Evolutionary conservation across 92 coral and sea anemone species (phyloP).

Genomic region (Parazoanthus darwini): DNA sequence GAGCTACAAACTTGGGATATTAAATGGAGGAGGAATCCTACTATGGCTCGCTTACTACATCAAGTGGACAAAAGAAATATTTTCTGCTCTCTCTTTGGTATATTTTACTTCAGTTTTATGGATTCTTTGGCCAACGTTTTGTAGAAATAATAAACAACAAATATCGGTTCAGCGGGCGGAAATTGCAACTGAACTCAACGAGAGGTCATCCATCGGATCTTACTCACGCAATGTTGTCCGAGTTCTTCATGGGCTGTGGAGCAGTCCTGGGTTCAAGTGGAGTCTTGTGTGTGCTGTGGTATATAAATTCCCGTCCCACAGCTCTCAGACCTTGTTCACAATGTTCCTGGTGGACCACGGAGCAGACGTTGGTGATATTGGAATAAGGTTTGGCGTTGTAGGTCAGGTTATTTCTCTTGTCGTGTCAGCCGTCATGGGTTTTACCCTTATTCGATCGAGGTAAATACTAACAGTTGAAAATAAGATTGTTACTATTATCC

Average conservation of each 20-base stretch:
- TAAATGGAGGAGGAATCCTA: slow-evolving; percentile 81
- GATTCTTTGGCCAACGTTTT: not conserved
- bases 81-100: slow-evolving; percentile 38
- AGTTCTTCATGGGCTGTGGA: slow-evolving; percentile 12
- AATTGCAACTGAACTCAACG: not conserved
- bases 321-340: slow-evolving; percentile 77
- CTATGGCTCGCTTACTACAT: slow-evolving; percentile 64
- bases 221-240: not conserved
- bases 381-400: slow-evolving; percentile 77
- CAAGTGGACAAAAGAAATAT: slow-evolving; percentile 54
- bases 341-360: slow-evolving; percentile 93
- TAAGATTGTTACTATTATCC: not conserved
- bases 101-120: slow-evolving; percentile 44
- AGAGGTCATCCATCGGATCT: not conserved
- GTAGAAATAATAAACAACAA: not conserved
- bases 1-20: slow-evolving; percentile 80
- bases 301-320: slow-evolving; percentile 91
- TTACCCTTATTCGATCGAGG: slow-evolving; percentile 56
- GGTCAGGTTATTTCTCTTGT: slow-evolving; percentile 80
- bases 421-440: slow-evolving; percentile 64
- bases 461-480: slow-evolving; percentile 22
- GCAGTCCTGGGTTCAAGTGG: slow-evolving; percentile 81
- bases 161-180: not conserved
- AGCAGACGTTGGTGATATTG: slow-evolving; percentile 61
- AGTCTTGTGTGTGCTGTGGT: slow-evolving; percentile 66